These are phyloP conservation scores for Sus cebifrons DNA, from an alignment of 2,797 vertebrate genomes.

Conservation along the genomic window DNA sequence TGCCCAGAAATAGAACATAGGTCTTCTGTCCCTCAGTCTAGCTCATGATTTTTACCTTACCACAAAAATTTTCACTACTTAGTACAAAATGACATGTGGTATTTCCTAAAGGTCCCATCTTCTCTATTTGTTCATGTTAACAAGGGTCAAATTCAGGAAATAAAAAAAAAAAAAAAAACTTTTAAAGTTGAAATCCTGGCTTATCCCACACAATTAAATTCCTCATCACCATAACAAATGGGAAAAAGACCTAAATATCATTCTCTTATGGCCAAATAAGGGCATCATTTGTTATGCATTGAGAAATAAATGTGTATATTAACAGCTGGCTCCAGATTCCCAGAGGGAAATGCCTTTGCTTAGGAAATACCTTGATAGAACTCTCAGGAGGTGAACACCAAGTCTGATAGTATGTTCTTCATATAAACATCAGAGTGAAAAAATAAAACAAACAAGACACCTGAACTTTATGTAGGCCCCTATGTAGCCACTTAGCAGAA, in stretches of 20 bases:
- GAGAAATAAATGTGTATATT: slow-evolving; percentile 37
- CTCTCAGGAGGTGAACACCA: background rate
- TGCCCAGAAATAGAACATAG: background rate
- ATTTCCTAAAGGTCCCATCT: background rate
- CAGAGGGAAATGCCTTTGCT: background rate
- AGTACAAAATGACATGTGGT: background rate
- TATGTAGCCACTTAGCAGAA: background rate
- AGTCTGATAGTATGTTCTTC: background rate
- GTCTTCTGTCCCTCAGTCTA: background rate
- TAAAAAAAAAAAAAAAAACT: slow-evolving; percentile 12
- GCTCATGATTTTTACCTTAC: background rate
- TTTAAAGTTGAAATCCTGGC: background rate
- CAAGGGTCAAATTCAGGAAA: background rate
- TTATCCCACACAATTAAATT: background rate
- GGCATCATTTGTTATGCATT: background rate
- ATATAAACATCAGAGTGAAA: background rate
- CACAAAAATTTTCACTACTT: background rate
- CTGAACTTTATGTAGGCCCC: background rate
- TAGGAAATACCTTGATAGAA: background rate
- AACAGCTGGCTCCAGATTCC: background rate
- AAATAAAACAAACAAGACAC: background rate
- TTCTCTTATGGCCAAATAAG: background rate
- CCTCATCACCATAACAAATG: background rate
- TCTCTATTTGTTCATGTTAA: background rate
- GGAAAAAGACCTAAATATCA: background rate